Conservation (phyloP, 2,888 invertebrate species). For the Drosophila pseudotalamancana region DNA sequence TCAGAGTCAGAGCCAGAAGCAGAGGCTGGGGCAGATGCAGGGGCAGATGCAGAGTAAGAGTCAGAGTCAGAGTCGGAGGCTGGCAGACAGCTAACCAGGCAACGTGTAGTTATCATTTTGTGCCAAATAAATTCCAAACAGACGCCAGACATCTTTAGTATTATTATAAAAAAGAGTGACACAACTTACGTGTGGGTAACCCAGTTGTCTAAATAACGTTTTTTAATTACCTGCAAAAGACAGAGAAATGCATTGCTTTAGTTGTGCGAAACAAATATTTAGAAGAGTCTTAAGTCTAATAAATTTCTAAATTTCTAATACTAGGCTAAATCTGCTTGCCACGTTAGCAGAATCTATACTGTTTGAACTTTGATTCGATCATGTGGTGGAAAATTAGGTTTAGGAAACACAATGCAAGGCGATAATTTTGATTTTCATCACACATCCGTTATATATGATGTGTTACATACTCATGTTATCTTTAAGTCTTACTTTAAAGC, state of each 20-base stretch:
- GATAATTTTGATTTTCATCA: too few relatives aligned
- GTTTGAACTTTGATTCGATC: too few relatives aligned
- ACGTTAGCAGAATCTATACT: too few relatives aligned
- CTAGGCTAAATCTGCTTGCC: too few relatives aligned
- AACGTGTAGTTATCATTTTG: constrained; percentile 31
- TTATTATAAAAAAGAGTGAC: background rate
- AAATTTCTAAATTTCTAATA: too few relatives aligned
- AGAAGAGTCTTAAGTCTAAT: too few relatives aligned
- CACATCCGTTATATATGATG: too few relatives aligned
- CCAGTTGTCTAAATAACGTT: constrained; percentile 49
- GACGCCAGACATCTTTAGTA: constrained; percentile 22
- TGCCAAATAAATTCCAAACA: constrained; percentile 24
- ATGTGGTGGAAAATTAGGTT: too few relatives aligned
- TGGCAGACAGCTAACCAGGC: constrained; percentile 10
- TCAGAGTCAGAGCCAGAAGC: background rate
- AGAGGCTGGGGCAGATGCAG: background rate
- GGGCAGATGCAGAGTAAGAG: background rate
- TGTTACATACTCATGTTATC: too few relatives aligned
- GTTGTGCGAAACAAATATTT: too few relatives aligned
- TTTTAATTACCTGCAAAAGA: constrained; percentile 49
- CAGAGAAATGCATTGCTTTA: constrained; percentile 25
- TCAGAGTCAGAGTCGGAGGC: constrained; percentile 3
- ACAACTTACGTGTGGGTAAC: constrained; percentile 48
- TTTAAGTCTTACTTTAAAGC: too few relatives aligned
- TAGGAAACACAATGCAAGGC: too few relatives aligned